Conservation (phyloP, 2,113 vertebrate species). For the Noturus placidus region DNA sequence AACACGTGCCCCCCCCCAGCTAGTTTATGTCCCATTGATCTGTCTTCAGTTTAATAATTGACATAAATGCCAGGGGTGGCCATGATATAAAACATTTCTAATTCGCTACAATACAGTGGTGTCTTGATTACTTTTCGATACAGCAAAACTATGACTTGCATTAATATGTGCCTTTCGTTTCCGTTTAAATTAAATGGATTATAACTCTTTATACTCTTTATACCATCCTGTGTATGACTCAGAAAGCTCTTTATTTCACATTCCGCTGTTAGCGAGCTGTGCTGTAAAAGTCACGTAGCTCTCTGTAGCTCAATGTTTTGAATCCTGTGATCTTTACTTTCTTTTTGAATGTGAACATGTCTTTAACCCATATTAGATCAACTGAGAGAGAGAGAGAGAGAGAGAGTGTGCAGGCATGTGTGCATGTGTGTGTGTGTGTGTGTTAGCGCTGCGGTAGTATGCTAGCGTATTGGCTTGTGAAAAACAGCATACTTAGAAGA, state of each 20-base stretch:
- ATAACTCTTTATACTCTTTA: not conserved
- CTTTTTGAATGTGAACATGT: not conserved
- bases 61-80: too few species aligned
- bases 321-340: not conserved
- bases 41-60: too few species aligned
- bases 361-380: not conserved
- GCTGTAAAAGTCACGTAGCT: not conserved
- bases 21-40: too few species aligned
- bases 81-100: too few species aligned
- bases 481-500: not conserved
- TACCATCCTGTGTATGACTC: not conserved
- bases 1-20: too few species aligned
- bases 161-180: not conserved
- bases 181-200: not conserved
- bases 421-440: not conserved
- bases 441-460: not conserved
- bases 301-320: not conserved
- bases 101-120: too few species aligned
- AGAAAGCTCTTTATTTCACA: not conserved
- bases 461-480: not conserved
- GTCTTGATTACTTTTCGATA: not conserved
- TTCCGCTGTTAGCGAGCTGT: not conserved
- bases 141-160: not conserved
- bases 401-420: not conserved
- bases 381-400: not conserved